Evolutionary conservation across 2,113 vertebrate genomes (phyloP).

Genomic region (Pygoscelis adeliae): DNA sequence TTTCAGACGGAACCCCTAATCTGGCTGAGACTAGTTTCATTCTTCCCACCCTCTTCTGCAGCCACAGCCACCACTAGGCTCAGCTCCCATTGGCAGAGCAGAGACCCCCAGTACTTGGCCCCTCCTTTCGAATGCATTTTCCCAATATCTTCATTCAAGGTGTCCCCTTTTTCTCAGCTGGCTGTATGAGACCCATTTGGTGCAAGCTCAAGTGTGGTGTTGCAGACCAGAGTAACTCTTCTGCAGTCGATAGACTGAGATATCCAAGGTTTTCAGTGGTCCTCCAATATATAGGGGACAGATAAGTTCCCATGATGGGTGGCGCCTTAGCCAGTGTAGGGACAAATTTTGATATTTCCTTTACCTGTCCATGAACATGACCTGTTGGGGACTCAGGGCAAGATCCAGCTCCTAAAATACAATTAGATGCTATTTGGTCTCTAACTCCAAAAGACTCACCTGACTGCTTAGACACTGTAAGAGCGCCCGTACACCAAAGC

Average conservation of each 20-base stretch:
- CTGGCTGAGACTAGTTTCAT: not conserved
- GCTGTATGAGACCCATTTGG: not conserved
- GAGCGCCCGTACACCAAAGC: not conserved
- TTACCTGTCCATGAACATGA: not conserved
- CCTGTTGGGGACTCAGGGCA: not conserved
- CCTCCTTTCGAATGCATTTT: not conserved
- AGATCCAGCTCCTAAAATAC: not conserved
- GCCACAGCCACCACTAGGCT: not conserved
- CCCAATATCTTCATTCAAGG: not conserved
- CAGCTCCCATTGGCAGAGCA: not conserved
- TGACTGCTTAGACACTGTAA: not conserved
- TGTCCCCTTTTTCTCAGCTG: not conserved
- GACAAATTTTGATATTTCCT: not conserved
- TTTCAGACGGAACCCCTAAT: not conserved
- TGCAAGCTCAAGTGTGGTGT: not conserved
- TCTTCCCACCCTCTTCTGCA: not conserved
- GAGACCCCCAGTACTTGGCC: not conserved
- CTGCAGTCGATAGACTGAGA: not conserved
- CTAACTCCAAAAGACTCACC: not conserved
- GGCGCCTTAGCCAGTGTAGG: not conserved
- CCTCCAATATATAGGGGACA: not conserved
- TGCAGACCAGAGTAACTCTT: not conserved
- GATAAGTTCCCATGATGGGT: not conserved
- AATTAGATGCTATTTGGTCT: not conserved
- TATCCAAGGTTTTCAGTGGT: not conserved